Base-by-base conservation (phyloP, 2,113 vertebrate species). In the Ceuthmochares aereus region DNA sequence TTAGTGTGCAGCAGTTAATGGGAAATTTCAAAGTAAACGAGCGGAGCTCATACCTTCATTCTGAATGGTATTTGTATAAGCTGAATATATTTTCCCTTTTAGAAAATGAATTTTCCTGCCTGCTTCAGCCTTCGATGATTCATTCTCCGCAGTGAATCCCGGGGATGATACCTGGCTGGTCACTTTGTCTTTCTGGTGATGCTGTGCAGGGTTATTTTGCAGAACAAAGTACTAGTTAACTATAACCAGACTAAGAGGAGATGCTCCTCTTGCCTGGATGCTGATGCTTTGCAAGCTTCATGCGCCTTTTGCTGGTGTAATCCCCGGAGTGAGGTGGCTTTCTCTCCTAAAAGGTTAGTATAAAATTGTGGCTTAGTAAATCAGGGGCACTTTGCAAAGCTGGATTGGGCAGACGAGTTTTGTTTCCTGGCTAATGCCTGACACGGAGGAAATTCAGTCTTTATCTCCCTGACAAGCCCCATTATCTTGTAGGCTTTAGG, bases 1-100 rank as follows among this genome's bases (percentile, higher is more conserved):
- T 95, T 94, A 93, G 76, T 3, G 12, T 76, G 79, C 59, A 18
- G 66, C 30, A 91, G 64, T 47, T 90, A 96, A 94, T 78, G 86
- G 64, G 72, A 56, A 68, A 90, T 90, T 84, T 89, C 66, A 78
- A 87, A 90, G 73, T 37, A 87, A 94, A 86, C 14, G 60, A 90
- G 54, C 56, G 68, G 81, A 83, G 80, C 92, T 84, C 74, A 52
- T 86, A 22, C 40, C 58, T 76, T 45, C 64, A 3, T 79, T 87
- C 68, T 51, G 73, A 79, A 29, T 7, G 9, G 32, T 51, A 21
- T 84, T 87, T 84, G 43, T 47, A 42, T 69, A 13, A 64, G 42
- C 66, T 23, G 78, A 78, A 69, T 9, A 0, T 26, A 21, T 81
- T 89, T 87, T 82, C 30, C 30, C 22, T 3, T 40, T 47, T n/a